Evolutionary conservation across 2,888 invertebrate genomes (phyloP).

Genomic region (Mesopsocus fuscifrons): DNA sequence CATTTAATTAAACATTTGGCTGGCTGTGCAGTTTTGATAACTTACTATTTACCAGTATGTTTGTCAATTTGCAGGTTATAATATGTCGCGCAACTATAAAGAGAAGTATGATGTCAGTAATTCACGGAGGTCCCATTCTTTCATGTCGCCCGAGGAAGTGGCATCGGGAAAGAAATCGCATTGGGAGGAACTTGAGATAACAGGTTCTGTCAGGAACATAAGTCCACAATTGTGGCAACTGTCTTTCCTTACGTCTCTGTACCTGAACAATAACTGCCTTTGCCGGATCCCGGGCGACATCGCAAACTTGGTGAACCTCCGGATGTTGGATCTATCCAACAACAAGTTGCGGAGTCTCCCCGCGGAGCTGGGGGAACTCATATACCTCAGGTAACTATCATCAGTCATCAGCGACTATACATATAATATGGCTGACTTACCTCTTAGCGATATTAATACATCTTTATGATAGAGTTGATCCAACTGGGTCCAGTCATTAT

Average conservation of each 20-base stretch:
- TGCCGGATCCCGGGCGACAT: conserved; percentile 84
- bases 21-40: no score
- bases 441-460: no score
- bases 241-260: conserved; percentile 81
- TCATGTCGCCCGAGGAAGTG: conserved; percentile 84
- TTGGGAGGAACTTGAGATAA: conserved; percentile 85
- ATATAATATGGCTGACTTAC: neutral
- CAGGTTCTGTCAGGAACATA: conserved; percentile 81
- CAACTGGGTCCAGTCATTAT: neutral
- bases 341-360: conserved; percentile 91
- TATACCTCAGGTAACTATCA: conserved; percentile 57
- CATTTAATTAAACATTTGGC: neutral
- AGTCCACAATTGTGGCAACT: conserved; percentile 83
- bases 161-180: conserved; percentile 81
- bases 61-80: conserved; percentile 27
- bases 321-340: conserved; percentile 78
- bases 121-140: conserved; percentile 66
- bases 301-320: conserved; percentile 60
- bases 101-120: conserved; percentile 74
- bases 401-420: neutral
- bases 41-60: conserved; percentile 11
- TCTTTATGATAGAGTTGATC: no score
- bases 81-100: conserved; percentile 43
- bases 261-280: conserved; percentile 89
- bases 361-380: conserved; percentile 89